Evolutionary conservation across 2,113 vertebrate species (phyloP).

Genomic region (Notechis scutatus): DNA sequence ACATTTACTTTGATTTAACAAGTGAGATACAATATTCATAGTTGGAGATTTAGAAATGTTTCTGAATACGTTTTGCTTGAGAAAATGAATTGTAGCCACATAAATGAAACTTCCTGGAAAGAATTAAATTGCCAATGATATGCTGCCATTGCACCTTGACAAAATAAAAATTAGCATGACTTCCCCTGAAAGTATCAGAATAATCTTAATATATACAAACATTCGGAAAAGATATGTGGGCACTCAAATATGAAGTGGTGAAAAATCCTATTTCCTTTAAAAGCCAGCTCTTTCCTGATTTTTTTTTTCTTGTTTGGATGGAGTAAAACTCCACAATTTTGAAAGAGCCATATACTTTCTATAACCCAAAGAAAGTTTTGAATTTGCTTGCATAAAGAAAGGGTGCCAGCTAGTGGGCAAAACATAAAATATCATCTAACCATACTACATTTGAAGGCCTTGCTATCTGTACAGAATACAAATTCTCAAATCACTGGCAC

Average conservation of each 20-base stretch:
- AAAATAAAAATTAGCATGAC: constrained; percentile 57
- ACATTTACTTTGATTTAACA: constrained; percentile 27
- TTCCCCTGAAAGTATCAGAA: constrained; percentile 54
- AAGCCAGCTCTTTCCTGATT: constrained; percentile 35
- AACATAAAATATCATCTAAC: constrained; percentile 5
- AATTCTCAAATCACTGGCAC: not conserved
- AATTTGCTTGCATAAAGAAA: constrained; percentile 51
- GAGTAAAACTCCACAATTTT: not conserved
- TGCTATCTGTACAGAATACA: constrained; percentile 41
- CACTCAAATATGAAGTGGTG: constrained; percentile 55
- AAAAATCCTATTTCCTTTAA: constrained; percentile 40
- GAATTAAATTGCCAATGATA: constrained; percentile 49
- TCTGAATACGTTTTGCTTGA: constrained; percentile 17
- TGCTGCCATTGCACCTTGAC: constrained; percentile 44
- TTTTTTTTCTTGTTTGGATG: not conserved
- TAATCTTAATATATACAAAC: constrained; percentile 69
- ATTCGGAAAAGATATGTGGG: constrained; percentile 52
- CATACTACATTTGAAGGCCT: constrained; percentile 27
- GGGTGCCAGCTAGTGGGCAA: constrained; percentile 63
- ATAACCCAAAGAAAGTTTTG: constrained; percentile 47
- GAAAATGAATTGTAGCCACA: constrained; percentile 30
- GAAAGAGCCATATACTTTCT: constrained; percentile 57
- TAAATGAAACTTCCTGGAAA: constrained; percentile 29
- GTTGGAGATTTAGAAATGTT: not conserved
- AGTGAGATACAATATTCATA: constrained; percentile 37